Evolutionary conservation across 2,113 vertebrate species (phyloP), one percentile per base, ranked within the genome.

Genomic region (Chaenocephalus aceratus): DNA sequence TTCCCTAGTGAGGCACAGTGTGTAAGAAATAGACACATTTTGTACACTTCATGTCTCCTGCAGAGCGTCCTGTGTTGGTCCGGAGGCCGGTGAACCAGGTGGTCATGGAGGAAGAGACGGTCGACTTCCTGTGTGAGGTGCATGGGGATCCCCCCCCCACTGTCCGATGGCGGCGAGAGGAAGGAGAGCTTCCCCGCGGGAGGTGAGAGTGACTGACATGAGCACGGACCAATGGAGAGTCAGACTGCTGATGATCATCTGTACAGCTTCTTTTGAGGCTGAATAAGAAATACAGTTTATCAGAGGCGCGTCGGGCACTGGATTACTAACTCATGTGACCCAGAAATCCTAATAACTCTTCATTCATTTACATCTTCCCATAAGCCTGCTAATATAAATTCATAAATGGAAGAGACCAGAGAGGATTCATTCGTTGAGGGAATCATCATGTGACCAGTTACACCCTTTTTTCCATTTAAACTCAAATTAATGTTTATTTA

Each of bases 91-190:
- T 97, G 82, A 98, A 98, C 90, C 93, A 98, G 94, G 97, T 98
- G 2, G 96, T 98, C 3, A 97, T 97, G 82, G 97, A 97, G 77
- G 98, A 99, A 9, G 97, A 99, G 72, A 97, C 95, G 0, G 97
- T 97, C 0, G 98, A 99, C 77, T 98, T 99, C 61, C 94, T 97
- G 61, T 99, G 98, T 49, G 97, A 99, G 83, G 97, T 98, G 12
- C 96, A 98, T 51, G 98, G 98, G 15, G 97, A 99, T 86, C 98
- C 98, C 0, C 95, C 97, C 10, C 98, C 97, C 44, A 97, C 97
- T 0, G 95, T 99, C 13, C 95, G 97, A 11, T 99, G 98, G 98
- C 95, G 96, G n/a, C 94, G 97, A 75, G 98, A 99, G 72, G 97
- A 98, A 2, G 97, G 96, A 10, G 97, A 98, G 46, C 93, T 99